These are phyloP conservation scores for Rafetus swinhoei DNA, from an alignment of 2,113 vertebrate genomes.

Conservation along the genomic window DNA sequence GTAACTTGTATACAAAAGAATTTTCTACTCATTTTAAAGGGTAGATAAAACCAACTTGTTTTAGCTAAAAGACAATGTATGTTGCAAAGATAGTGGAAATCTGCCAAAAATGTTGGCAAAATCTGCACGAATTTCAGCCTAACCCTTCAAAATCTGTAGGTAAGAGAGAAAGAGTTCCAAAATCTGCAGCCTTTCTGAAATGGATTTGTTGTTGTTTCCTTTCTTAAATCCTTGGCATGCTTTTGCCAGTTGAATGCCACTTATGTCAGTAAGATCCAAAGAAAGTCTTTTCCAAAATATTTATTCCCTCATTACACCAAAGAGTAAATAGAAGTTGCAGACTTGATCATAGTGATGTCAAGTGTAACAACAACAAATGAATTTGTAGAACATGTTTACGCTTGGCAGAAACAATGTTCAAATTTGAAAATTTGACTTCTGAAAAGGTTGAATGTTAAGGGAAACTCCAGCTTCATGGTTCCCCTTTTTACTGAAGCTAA, in stretches of 20 bases:
- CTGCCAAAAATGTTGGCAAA: not conserved
- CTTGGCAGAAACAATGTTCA: not conserved
- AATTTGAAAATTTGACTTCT: not conserved
- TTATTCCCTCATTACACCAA: rapidly evolving
- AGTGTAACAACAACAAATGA: not conserved
- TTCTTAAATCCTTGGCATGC: not conserved
- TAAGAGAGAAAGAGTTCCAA: not conserved
- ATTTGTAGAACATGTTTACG: not conserved
- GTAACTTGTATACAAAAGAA: not conserved
- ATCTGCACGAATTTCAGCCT: not conserved
- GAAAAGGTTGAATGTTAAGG: not conserved
- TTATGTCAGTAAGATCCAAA: not conserved
- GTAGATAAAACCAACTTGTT: not conserved
- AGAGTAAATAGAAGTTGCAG: not conserved
- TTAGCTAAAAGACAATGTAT: not conserved
- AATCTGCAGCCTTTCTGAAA: not conserved
- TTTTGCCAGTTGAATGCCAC: not conserved
- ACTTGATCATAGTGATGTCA: not conserved
- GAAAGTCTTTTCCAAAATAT: not conserved
- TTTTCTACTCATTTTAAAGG: not conserved
- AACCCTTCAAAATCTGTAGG: not conserved
- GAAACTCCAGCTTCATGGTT: not conserved
- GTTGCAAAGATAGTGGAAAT: not conserved
- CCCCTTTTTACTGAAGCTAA: not conserved
- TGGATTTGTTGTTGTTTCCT: not conserved